Percentiles rank a stretch among this genome's conserved stretches.
Evolutionary conservation across 1,140 invertebrate genomes (phyloP).

Genomic region (Stegodyphus dumicola): DNA sequence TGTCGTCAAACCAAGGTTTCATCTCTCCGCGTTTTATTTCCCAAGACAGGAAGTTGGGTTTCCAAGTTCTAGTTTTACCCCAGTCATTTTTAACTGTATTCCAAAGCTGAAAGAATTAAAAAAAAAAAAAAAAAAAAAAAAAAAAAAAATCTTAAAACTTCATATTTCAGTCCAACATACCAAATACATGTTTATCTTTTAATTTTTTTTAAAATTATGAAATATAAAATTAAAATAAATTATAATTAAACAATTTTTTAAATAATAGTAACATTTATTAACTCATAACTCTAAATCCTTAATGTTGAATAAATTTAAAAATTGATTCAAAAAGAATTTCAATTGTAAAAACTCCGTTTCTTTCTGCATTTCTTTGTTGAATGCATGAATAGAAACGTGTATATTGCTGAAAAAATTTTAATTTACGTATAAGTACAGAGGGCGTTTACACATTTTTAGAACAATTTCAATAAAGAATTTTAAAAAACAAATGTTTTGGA

Average conservation of each 20-base stretch:
- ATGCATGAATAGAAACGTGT: too few relatives aligned
- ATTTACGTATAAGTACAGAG: too few relatives aligned
- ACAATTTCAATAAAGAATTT: too few relatives aligned
- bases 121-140: too few relatives aligned
- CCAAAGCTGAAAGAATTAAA: constrained; percentile 24
- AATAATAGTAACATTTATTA: background rate
- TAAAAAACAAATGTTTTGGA: too few relatives aligned
- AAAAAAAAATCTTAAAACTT: constrained; percentile 1
- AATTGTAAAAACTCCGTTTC: too few relatives aligned
- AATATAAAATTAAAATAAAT: background rate
- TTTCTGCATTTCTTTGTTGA: too few relatives aligned
- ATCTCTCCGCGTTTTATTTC: constrained; percentile 1
- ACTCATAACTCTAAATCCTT: background rate
- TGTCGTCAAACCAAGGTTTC: constrained; percentile 47
- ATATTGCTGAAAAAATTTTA: too few relatives aligned
- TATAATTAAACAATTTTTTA: background rate
- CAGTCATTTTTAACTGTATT: constrained; percentile 24
- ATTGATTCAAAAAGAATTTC: too few relatives aligned
- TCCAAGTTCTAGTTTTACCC: constrained; percentile 25
- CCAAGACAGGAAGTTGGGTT: constrained; percentile 29
- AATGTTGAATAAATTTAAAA: background rate
- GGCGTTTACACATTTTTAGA: too few relatives aligned
- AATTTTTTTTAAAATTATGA: background rate
- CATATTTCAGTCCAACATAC: background rate
- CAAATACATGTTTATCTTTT: background rate